Percentiles rank a stretch among this genome's conserved stretches.
Evolutionary conservation across 2,888 invertebrate species (phyloP).

Genomic region (Limnephilus marmoratus): DNA sequence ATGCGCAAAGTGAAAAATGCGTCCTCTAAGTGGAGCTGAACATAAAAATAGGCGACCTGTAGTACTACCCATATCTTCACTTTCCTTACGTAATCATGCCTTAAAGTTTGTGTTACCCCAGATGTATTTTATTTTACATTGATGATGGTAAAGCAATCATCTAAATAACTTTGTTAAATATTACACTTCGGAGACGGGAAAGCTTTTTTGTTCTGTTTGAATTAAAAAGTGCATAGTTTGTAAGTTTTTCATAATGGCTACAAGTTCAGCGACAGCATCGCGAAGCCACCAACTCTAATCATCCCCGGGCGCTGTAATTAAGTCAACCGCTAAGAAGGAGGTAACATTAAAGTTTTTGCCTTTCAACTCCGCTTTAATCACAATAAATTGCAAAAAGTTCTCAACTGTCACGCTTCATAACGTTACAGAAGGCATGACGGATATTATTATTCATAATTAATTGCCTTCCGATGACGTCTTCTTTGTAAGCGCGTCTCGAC

Average conservation of each 20-base stretch:
- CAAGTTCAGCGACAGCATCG: background rate
- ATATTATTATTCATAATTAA: constrained; percentile 63
- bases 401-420: constrained; percentile 60
- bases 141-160: background rate
- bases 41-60: constrained; percentile 5
- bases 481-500: constrained; percentile 31
- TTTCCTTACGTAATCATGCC: background rate
- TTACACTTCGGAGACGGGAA: background rate
- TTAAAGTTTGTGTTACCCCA: background rate
- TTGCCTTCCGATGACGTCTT: constrained; percentile 54
- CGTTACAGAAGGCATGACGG: constrained; percentile 55
- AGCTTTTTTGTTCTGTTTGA: background rate
- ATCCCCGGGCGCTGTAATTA: constrained; percentile 49
- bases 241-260: background rate
- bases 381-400: constrained; percentile 59
- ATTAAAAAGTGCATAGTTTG: background rate
- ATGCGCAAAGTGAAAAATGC: constrained; percentile 38
- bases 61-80: background rate
- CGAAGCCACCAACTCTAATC: constrained; percentile 2
- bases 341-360: constrained; percentile 41
- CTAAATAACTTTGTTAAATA: background rate
- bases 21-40: constrained; percentile 8
- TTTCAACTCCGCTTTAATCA: constrained; percentile 48
- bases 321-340: constrained; percentile 35
- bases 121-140: background rate